These are phyloP conservation scores for Drosophila peninsularis DNA, from an alignment of 2,888 invertebrate genomes.

Conservation along the genomic window DNA sequence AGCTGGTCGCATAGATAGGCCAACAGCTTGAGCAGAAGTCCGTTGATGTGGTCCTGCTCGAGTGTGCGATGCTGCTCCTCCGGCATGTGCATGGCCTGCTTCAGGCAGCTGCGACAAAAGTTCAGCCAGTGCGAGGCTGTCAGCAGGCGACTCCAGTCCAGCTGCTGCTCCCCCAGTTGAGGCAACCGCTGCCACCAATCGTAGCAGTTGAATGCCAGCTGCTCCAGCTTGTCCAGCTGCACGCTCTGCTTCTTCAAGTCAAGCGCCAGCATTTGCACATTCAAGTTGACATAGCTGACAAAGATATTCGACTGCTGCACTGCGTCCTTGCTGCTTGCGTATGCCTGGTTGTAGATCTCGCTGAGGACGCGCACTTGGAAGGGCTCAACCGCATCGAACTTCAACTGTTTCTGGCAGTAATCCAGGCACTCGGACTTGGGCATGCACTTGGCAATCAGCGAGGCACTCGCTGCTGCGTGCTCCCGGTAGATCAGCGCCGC, in stretches of 20 bases:
- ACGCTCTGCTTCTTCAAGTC: slow-evolving; percentile 84
- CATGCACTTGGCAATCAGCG: slow-evolving; percentile 87
- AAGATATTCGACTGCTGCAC: slow-evolving; percentile 84
- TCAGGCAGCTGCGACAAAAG: slow-evolving; percentile 88
- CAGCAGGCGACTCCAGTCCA: slow-evolving; percentile 81
- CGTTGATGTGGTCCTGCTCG: slow-evolving; percentile 80
- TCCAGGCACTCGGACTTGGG: slow-evolving; percentile 86
- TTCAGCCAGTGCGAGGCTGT: slow-evolving; percentile 86
- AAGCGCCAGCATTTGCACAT: slow-evolving; percentile 85
- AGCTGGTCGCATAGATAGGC: slow-evolving; percentile 86
- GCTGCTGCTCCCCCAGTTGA: neutral
- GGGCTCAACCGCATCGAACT: slow-evolving; percentile 87
- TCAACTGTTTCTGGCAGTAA: slow-evolving; percentile 87
- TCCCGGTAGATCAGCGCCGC: slow-evolving; percentile 88
- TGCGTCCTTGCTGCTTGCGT: slow-evolving; percentile 74
- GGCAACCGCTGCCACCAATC: slow-evolving; percentile 63
- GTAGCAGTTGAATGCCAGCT: slow-evolving; percentile 83
- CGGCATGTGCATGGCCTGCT: slow-evolving; percentile 87
- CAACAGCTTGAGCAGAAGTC: slow-evolving; percentile 86
- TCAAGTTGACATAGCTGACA: slow-evolving; percentile 86
- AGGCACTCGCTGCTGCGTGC: slow-evolving; percentile 86
- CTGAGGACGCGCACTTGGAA: slow-evolving; percentile 87
- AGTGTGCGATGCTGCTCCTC: slow-evolving; percentile 62
- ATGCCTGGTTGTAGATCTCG: slow-evolving; percentile 86
- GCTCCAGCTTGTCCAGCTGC: slow-evolving; percentile 85